Evolutionary conservation across 2,888 invertebrate genomes (phyloP).

Genomic region (Agonum fuliginosum): DNA sequence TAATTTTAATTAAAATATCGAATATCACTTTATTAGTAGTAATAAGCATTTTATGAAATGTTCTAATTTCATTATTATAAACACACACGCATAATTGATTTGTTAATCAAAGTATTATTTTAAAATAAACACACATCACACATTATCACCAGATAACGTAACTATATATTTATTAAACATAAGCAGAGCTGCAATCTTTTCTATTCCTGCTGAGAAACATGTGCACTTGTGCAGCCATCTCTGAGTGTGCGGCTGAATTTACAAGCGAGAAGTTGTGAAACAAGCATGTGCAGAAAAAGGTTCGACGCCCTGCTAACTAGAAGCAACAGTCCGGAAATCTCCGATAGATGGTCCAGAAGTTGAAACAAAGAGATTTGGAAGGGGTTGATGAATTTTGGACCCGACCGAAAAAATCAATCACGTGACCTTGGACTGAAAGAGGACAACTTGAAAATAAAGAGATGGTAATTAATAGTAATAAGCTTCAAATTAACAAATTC

Average conservation of each 20-base stretch:
- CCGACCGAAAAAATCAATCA: conserved; percentile 48
- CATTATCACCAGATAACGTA: conserved; percentile 29
- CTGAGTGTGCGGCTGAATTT: neutral
- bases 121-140: too few species aligned
- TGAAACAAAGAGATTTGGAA: conserved; percentile 34
- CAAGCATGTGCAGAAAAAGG: conserved; percentile 7
- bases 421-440: conserved; percentile 31
- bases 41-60: too few species aligned
- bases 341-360: conserved; percentile 14
- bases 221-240: conserved; percentile 30
- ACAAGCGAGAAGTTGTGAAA: neutral
- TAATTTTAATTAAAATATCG: too few species aligned
- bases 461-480: too few species aligned
- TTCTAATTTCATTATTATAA: too few species aligned
- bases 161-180: neutral
- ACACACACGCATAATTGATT: too few species aligned
- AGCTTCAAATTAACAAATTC: too few species aligned
- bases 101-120: too few species aligned
- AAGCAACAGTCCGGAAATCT: neutral
- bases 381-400: conserved; percentile 47
- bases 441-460: too few species aligned
- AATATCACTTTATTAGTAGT: too few species aligned
- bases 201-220: too few species aligned
- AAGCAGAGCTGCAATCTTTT: neutral
- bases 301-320: conserved; percentile 21